Base-by-base conservation (phyloP, 2,113 vertebrate genomes). In the Ramphastos sulfuratus region DNA sequence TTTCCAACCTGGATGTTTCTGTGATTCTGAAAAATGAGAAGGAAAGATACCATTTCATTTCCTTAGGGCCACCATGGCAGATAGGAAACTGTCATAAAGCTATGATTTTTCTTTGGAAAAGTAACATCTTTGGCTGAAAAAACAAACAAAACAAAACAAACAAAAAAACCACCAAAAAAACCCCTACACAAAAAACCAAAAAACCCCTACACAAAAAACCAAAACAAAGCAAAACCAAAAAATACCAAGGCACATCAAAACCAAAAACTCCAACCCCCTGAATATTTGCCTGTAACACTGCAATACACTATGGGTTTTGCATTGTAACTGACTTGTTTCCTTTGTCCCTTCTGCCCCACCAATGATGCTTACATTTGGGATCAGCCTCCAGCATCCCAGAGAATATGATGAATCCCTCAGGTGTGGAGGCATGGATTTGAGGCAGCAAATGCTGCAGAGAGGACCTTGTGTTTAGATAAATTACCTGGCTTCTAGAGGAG, bases 321-420 rank as follows among this genome's bases (percentile, higher is more conserved):
- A 0, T 15, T 79, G 18, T 31, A 66, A 39, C 7, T 42, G 15
- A 25, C 12, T 71, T 56, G 12, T 6, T 50, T 79, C 37, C 48
- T n/a, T 71, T 2, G 0, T 5, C 15, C 15, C 1, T 25, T 74
- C 63, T 82, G n/a, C 14, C 4, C 6, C 15, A 23, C 27, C 23
- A 19, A n/a, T 0, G 0, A 1, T 16, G 7, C 5, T 81, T 4
- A 12, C 25, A 6, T 14, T 5, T 75, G 17, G 15, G 30, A 52
- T 39, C 46, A 61, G 46, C 35, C 33, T 39, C 46, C 42, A 5
- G 1, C 33, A 46, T 52, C 18, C 72, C 46, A 33, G 35, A 58
- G 13, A 17, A 4, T 37, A 33, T 44, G 25, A 31, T 37, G 37
- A 33, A 35, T 12, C 31, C 10, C 44, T 59, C 50, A 64, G n/a